phyloP scores from a whole-genome alignment of 1,140 invertebrate species.

The Heliconius hermathena region DNA sequence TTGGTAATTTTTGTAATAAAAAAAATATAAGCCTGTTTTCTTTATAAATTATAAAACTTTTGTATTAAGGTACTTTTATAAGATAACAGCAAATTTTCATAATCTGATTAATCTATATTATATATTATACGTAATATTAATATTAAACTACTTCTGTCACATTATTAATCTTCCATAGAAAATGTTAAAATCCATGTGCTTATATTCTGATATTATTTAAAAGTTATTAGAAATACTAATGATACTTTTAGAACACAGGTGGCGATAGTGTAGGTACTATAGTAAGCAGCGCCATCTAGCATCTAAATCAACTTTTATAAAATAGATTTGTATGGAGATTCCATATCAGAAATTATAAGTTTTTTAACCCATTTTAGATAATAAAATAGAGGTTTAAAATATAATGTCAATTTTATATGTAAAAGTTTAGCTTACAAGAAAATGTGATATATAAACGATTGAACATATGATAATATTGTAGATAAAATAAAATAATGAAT shows the following conservation, averaged over 20 bases:
- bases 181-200: too few species aligned
- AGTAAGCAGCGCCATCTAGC: not conserved
- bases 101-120: too few species aligned
- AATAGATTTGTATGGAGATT: too few species aligned
- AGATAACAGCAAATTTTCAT: too few species aligned
- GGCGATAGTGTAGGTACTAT: not conserved
- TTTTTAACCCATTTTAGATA: conserved; percentile 29
- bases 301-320: not conserved
- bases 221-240: not conserved
- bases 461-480: not conserved
- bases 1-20: not conserved
- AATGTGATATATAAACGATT: conserved; percentile 30
- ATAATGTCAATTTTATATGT: not conserved
- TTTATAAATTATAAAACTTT: too few species aligned
- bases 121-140: too few species aligned
- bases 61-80: too few species aligned
- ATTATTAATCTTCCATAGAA: too few species aligned
- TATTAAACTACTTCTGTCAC: too few species aligned
- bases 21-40: not conserved
- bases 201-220: too few species aligned
- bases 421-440: conserved; percentile 22
- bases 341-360: too few species aligned
- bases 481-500: not conserved
- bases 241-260: not conserved
- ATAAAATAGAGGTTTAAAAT: conserved; percentile 34